Percentiles rank a stretch among this genome's conserved stretches.
These are phyloP conservation scores for Bostrychus sinensis DNA, from an alignment of 2,113 vertebrate species.

Conservation along the genomic window DNA sequence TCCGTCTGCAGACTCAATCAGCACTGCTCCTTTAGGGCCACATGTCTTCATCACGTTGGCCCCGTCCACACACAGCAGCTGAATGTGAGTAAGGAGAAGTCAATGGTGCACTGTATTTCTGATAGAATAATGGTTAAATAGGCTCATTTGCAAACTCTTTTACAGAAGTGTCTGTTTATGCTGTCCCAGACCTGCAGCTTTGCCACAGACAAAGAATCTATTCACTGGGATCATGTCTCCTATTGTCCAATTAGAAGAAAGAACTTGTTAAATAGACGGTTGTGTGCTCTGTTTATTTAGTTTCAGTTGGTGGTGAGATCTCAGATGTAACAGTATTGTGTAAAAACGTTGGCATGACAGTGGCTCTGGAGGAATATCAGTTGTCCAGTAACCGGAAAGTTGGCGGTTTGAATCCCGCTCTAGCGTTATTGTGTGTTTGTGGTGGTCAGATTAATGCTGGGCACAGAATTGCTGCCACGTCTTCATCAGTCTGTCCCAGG, in stretches of 20 bases:
- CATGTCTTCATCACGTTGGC: slow-evolving; percentile 13
- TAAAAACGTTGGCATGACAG: too few species aligned
- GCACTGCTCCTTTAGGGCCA: slow-evolving; percentile 20
- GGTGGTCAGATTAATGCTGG: too few species aligned
- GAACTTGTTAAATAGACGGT: background rate
- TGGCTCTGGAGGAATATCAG: too few species aligned
- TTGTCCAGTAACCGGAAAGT: too few species aligned
- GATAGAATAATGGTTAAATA: background rate
- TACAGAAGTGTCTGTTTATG: background rate
- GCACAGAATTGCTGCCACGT: too few species aligned
- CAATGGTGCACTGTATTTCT: background rate
- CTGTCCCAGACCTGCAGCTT: background rate
- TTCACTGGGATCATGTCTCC: background rate
- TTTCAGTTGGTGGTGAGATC: too few species aligned
- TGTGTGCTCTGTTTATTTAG: too few species aligned
- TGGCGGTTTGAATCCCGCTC: too few species aligned
- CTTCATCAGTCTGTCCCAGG: too few species aligned
- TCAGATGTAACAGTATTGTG: too few species aligned
- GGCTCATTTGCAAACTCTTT: background rate
- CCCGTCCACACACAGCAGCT: background rate
- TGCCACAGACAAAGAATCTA: background rate
- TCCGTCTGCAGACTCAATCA: slow-evolving; percentile 43
- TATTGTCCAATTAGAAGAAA: background rate
- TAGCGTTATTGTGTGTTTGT: too few species aligned
- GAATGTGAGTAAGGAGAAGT: background rate